Percentiles rank a stretch among this genome's conserved stretches.
These are phyloP conservation scores for Brachypalpus laphriformis DNA, from an alignment of 2,888 invertebrate genomes.

Conservation along the genomic window DNA sequence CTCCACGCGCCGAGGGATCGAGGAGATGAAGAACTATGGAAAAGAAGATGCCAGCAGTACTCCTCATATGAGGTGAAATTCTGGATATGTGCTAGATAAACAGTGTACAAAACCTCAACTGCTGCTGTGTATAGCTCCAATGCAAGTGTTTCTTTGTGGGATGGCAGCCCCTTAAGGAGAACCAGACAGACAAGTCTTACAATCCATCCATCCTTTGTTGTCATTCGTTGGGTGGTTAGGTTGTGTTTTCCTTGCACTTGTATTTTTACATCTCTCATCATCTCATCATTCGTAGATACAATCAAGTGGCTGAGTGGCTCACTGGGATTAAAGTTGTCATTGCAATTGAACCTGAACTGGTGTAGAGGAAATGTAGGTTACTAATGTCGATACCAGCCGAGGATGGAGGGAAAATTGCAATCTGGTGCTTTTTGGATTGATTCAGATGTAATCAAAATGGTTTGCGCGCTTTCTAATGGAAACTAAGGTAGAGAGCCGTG, in stretches of 20 bases:
- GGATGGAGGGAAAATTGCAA: slow-evolving; percentile 57
- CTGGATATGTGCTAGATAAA: slow-evolving; percentile 24
- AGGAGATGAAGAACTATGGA: background rate
- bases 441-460: slow-evolving; percentile 36
- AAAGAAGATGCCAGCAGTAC: background rate
- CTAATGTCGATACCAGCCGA: slow-evolving; percentile 18
- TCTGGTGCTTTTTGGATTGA: background rate
- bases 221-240: background rate
- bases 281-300: background rate
- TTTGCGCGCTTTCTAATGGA: slow-evolving; percentile 59
- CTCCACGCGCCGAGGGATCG: slow-evolving; percentile 25
- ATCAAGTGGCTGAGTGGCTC: slow-evolving; percentile 19
- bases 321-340: slow-evolving; percentile 37
- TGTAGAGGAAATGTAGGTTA: slow-evolving; percentile 58
- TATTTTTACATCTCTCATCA: slow-evolving; percentile 12
- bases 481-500: slow-evolving; percentile 13
- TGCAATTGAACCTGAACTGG: slow-evolving; percentile 61
- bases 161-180: slow-evolving; percentile 21
- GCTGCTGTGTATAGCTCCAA: background rate
- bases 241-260: slow-evolving; percentile 1
- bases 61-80: slow-evolving; percentile 55
- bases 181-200: slow-evolving; percentile 44
- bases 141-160: slow-evolving; percentile 38
- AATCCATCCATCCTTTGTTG: slow-evolving; percentile 33
- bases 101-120: background rate